Conservation (phyloP, 2,888 invertebrate species). For the Cheilosia impressa region DNA sequence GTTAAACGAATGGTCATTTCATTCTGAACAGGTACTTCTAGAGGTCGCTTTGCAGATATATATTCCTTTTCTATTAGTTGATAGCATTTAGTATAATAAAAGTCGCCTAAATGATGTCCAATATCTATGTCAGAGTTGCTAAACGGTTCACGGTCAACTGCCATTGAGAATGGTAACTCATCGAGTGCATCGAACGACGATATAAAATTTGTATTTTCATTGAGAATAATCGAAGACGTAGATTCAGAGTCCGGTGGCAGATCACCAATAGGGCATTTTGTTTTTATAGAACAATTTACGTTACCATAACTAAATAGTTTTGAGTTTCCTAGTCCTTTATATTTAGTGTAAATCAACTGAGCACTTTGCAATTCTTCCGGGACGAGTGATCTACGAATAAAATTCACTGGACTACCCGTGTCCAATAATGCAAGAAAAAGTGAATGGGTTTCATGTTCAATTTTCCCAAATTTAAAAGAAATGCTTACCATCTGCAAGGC, state of each 20-base stretch:
- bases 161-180: slow-evolving; percentile 14
- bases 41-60: not conserved
- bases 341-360: not conserved
- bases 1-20: slow-evolving; percentile 19
- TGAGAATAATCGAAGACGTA: not conserved
- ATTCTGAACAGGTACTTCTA: slow-evolving; percentile 1
- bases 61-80: slow-evolving; percentile 25
- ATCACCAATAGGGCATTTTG: slow-evolving; percentile 6
- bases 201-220: not conserved
- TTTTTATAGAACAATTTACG: slow-evolving; percentile 20
- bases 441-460: not conserved
- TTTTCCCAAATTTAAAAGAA: slow-evolving; percentile 8
- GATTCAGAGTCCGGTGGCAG: slow-evolving; percentile 3
- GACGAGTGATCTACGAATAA: slow-evolving; percentile 29
- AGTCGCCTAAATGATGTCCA: slow-evolving; percentile 14
- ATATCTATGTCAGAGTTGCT: slow-evolving; percentile 2
- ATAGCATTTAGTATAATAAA: slow-evolving; percentile 12
- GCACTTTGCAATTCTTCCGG: slow-evolving; percentile 24
- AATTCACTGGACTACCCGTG: slow-evolving; percentile 42
- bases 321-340: slow-evolving; percentile 29
- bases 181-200: not conserved
- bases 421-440: slow-evolving; percentile 24
- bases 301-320: slow-evolving; percentile 35
- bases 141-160: slow-evolving; percentile 2
- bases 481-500: slow-evolving; percentile 19